Conservation (phyloP, 92 coral and sea anemone species). For the Epizoanthus stellaris region DNA sequence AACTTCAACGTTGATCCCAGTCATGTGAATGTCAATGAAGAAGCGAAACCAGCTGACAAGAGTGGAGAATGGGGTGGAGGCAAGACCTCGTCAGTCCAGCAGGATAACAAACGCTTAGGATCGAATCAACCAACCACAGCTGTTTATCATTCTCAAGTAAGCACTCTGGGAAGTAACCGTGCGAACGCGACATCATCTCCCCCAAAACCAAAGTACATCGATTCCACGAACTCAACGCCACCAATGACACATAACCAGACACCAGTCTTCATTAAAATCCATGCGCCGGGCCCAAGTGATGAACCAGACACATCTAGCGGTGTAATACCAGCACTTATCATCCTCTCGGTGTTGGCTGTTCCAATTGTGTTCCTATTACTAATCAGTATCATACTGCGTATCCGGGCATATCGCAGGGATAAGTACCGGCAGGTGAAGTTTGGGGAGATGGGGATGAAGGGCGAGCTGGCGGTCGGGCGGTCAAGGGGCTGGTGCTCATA, state of each 20-base stretch:
- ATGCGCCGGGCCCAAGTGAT: constrained; percentile 34
- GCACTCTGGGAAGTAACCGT: not conserved
- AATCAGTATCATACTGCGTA: constrained; percentile 75
- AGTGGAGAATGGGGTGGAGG: too few species aligned
- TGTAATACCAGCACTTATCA: constrained; percentile 79
- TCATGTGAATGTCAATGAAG: not conserved
- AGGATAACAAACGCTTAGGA: not conserved
- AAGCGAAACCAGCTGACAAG: not conserved
- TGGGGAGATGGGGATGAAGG: constrained; percentile 50
- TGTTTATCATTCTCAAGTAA: not conserved
- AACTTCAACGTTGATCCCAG: too few species aligned
- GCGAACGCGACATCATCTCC: not conserved
- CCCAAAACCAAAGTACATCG: not conserved
- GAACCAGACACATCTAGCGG: constrained; percentile 53
- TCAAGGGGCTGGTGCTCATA: constrained; percentile 89
- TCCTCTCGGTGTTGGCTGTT: constrained; percentile 83
- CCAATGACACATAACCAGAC: not conserved
- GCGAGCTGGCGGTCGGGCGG: constrained; percentile 70
- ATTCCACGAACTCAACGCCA: not conserved
- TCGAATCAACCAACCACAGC: not conserved
- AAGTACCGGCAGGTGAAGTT: constrained; percentile 55
- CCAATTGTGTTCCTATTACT: constrained; percentile 83
- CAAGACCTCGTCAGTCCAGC: not conserved
- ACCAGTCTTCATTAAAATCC: constrained; percentile 16
- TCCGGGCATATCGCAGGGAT: constrained; percentile 86